Evolutionary conservation across 1,140 invertebrate genomes (phyloP), one percentile per base, ranked within the genome.

Genomic region (Lithobius niger): DNA sequence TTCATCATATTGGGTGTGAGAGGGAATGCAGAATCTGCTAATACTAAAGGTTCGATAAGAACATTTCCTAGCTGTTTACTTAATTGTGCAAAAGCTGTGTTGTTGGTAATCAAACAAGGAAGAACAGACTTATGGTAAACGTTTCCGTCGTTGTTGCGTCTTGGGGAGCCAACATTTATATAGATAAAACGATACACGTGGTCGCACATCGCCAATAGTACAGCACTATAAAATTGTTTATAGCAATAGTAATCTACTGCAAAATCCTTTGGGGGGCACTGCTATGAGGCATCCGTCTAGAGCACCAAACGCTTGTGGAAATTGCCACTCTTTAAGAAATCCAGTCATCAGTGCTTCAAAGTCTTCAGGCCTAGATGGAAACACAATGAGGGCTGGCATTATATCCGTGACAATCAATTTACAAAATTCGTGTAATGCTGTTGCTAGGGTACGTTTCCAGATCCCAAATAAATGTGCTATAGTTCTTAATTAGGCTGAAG

Each of bases 21-120:
- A 48, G 45, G 45, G 45, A 48, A 48, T 19, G 45, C 45, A 6
- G 45, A 48, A 19, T 48, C 45, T 6, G 10, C 45, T 24, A 48
- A 48, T 19, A 48, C 6, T 13, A 48, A 19, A 18, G 22, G 31
- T n/a, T n/a, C 10, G 31, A n/a, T 36, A 36, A 10, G 10, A 10
- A 10, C n/a, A 36, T 36, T 36, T n/a, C 31, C 31, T 36, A 10
- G 31, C 10, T 10, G 31, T 10, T 10, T 36, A 36, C n/a, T 36
- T 10, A 36, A 36, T 10, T 36, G 10, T 36, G 10, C n/a, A 10
- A 10, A n/a, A 36, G 31, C 10, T 10, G n/a, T 36, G 31, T 10
- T 36, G 31, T 10, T 36, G 31, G 31, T 10, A 36, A 36, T 36
- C n/a, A 10, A 36, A 10, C 31, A 36, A n/a, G 10, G 10, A 36